Evolutionary conservation across 1,140 invertebrate genomes (phyloP).

Genomic region (Gyrodactylus bullatarudis): DNA sequence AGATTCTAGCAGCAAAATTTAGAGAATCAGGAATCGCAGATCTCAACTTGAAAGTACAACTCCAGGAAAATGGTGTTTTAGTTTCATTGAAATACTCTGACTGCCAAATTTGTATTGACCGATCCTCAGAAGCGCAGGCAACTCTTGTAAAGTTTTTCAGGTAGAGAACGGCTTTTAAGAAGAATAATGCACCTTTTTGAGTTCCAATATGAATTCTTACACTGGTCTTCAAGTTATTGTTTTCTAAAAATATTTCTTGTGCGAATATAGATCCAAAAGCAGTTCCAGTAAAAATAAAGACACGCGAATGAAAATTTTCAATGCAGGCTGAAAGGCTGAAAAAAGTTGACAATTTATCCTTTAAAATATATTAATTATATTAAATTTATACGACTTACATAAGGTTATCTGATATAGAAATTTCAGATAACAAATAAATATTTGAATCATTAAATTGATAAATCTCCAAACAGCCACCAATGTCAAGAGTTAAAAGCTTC

Average conservation of each 20-base stretch:
- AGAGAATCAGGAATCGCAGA: background rate
- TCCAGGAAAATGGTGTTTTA: background rate
- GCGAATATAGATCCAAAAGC: background rate
- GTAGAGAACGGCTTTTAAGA: background rate
- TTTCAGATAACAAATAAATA: no score
- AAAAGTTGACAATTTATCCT: no score
- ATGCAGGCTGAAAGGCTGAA: no score
- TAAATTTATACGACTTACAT: no score
- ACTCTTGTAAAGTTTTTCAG: background rate
- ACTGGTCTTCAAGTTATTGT: background rate
- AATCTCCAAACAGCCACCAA: no score
- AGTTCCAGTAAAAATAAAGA: background rate
- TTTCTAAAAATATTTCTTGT: no score
- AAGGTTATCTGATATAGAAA: no score
- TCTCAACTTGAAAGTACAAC: background rate
- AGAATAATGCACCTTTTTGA: background rate
- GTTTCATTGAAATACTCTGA: background rate
- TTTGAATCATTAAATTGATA: no score
- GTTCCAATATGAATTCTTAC: background rate
- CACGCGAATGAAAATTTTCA: no score
- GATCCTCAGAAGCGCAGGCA: background rate
- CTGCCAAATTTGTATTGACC: background rate
- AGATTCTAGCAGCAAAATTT: background rate
- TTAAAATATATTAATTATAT: no score
- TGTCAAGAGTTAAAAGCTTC: no score